Percentiles rank a stretch among this genome's conserved stretches.
phyloP scores from a whole-genome alignment of 2,113 vertebrate species.

The Psammodynastes pulverulentus region DNA sequence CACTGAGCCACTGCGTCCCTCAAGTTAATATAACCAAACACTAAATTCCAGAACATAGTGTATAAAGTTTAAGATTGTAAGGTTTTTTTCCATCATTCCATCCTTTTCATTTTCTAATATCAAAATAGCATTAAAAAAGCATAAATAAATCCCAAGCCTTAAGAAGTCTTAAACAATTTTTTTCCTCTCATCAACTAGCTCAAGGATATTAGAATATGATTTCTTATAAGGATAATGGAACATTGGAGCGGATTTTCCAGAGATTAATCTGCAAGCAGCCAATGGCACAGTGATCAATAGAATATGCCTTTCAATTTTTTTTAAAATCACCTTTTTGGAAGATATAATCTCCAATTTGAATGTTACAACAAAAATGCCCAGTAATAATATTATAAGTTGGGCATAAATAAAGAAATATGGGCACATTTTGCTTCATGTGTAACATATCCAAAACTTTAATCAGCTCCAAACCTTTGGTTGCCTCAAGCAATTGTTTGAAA shows the following conservation, averaged over 20 bases:
- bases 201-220: neutral
- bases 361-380: neutral
- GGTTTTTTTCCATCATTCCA: neutral
- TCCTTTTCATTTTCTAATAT: neutral
- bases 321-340: neutral
- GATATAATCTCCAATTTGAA: neutral
- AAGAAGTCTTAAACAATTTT: neutral
- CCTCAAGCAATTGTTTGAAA: neutral
- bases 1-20: too few species aligned
- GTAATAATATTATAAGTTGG: neutral
- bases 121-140: neutral
- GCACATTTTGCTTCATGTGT: neutral
- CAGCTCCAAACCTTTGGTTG: neutral
- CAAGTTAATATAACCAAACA: neutral
- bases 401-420: neutral
- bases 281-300: neutral
- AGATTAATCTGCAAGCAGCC: neutral
- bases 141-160: neutral
- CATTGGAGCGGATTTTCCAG: neutral
- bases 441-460: neutral
- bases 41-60: neutral
- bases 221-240: neutral
- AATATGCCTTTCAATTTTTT: neutral
- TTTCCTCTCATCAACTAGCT: neutral
- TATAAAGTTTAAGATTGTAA: neutral